Base-by-base conservation (phyloP, 1,140 invertebrate genomes). In the Piezodorus guildinii region DNA sequence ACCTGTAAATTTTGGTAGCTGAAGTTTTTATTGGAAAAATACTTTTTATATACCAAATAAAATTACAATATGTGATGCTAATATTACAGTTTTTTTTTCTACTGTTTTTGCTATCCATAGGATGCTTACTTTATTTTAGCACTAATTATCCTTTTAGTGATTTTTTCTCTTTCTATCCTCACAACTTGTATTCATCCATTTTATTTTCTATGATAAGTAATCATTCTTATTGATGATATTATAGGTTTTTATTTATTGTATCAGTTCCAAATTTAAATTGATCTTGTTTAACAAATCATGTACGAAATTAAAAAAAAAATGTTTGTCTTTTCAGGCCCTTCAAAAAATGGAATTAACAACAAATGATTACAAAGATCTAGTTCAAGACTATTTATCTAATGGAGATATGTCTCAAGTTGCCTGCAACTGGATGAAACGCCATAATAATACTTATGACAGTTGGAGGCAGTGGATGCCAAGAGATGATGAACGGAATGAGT, bases 381-480 rank as follows among this genome's bases (percentile, higher is more conserved):
- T 87, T 27, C 58, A 73, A 15, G 67, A 77, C 19, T 80, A 44
- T 65, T 17, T 63, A 66, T 49, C 0, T 62, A 68, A 4, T 61
- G 66, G 2, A 69, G 63, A 21, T 62, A 10, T 72, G 80, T 12
- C 68, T 78, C 58, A 23, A 9, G 74, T 85, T 0, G 88, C 88
- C 0, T 91, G 88, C 70, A 70, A 78, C 12, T 90, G 87, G 87
- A 69, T 90, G 49, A 73, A 68, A 17, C 68, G 77, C 2, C 80
- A 85, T 70, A 71, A 75, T n/a, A 64, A 74, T 17, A 73, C 74
- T 2, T 8, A 21, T 12, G 34, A 34, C 21, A 12, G 6, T 17
- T 79, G 83, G 73, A 67, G 68, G 0, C 66, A 71, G 9, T 88
- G 86, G 85, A 73, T 79, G 60, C 79, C 78, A 0, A 70, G 68